These are phyloP conservation scores for Diachasma alloeum DNA, from an alignment of 1,140 invertebrate species.

Conservation along the genomic window DNA sequence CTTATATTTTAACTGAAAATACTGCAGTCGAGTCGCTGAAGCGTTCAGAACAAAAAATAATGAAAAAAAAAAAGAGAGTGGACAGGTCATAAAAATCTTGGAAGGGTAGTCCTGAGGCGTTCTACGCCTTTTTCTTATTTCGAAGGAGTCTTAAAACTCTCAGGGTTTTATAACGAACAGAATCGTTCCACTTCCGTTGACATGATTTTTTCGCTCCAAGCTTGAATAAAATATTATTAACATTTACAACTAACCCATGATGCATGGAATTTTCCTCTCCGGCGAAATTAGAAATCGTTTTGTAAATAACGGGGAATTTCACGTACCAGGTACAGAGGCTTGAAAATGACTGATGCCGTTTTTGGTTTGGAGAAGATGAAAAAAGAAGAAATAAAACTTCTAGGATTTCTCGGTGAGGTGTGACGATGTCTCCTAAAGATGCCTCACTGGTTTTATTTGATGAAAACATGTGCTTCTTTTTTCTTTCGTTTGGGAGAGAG, in stretches of 20 bases:
- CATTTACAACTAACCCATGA: background rate
- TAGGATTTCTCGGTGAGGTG: background rate
- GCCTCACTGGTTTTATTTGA: background rate
- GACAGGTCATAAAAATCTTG: background rate
- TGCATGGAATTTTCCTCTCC: background rate
- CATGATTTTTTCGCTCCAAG: background rate
- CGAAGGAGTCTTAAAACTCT: background rate
- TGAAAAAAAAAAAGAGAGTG: background rate
- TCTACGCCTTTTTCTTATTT: background rate
- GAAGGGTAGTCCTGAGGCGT: background rate
- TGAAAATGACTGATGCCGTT: background rate
- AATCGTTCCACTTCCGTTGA: background rate
- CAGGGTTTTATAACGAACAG: background rate
- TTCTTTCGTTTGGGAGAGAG: background rate
- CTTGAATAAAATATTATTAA: background rate
- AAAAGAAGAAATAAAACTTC: background rate
- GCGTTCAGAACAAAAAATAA: background rate
- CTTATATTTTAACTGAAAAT: background rate
- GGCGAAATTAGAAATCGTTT: background rate
- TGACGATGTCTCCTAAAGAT: background rate
- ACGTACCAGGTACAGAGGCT: background rate
- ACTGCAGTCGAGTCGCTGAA: background rate
- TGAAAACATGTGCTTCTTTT: background rate
- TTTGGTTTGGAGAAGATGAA: background rate
- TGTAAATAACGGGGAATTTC: background rate